phyloP scores from a whole-genome alignment of 64 coral and sea anemone genomes.

The Astreopora myriophthalma region DNA sequence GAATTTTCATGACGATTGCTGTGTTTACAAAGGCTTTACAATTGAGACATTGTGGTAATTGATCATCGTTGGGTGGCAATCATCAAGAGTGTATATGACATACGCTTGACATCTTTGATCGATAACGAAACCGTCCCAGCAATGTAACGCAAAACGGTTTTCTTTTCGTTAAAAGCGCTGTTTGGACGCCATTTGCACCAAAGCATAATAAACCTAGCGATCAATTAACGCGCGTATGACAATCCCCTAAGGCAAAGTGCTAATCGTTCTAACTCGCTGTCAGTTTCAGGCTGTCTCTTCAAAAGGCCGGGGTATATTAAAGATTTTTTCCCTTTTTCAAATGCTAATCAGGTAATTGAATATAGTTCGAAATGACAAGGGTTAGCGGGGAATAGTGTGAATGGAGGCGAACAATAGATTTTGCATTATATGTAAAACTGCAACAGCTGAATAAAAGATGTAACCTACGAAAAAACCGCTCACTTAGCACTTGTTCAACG shows the following conservation, averaged over 20 bases:
- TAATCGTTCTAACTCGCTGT: constrained; percentile 64
- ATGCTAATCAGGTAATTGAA: constrained; percentile 8
- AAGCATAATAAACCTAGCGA: constrained; percentile 13
- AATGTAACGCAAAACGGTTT: constrained; percentile 35
- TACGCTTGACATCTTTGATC: constrained; percentile 36
- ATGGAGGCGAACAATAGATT: constrained; percentile 49
- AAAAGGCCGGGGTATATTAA: constrained; percentile 36
- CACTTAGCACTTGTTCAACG: not conserved
- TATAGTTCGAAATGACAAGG: constrained; percentile 12
- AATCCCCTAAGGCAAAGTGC: constrained; percentile 26
- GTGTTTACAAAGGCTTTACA: constrained; percentile 41
- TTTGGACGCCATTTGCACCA: constrained; percentile 25
- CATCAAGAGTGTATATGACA: constrained; percentile 51
- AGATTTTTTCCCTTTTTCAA: constrained; percentile 38
- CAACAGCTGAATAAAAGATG: constrained; percentile 60
- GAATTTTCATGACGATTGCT: not conserved
- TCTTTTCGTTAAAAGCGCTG: constrained; percentile 13
- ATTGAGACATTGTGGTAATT: constrained; percentile 43
- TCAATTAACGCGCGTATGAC: constrained; percentile 50
- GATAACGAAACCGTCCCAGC: constrained; percentile 14
- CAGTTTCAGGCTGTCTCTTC: constrained; percentile 42
- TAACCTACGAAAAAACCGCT: not conserved
- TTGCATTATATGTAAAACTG: constrained; percentile 5
- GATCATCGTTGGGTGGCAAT: constrained; percentile 55
- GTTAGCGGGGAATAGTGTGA: constrained; percentile 9